A percentile compares a stretch with the other conserved stretches of the same genome.
Evolutionary conservation across 2,888 invertebrate genomes (phyloP).

Genomic region (Anoplius nigerrimus): DNA sequence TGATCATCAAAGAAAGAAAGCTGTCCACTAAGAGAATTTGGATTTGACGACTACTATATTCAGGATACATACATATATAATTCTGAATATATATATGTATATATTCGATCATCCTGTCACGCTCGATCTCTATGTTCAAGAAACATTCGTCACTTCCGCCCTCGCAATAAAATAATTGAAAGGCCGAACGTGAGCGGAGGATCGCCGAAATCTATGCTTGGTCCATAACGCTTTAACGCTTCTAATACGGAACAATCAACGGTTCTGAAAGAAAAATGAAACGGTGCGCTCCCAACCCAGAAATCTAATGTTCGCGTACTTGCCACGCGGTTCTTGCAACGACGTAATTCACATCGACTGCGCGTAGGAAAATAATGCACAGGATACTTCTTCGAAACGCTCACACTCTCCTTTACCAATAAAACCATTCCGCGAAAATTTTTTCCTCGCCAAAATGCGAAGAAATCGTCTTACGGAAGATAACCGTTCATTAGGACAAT

Average conservation of each 20-base stretch:
- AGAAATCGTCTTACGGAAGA: too few relatives aligned
- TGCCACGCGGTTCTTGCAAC: too few relatives aligned
- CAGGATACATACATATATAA: too few relatives aligned
- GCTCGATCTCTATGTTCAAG: conserved; percentile 10
- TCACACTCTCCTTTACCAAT: too few relatives aligned
- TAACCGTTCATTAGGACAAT: too few relatives aligned
- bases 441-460: too few relatives aligned
- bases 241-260: too few relatives aligned
- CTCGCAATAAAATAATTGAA: too few relatives aligned
- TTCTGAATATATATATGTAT: conserved; percentile 14
- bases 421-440: too few relatives aligned
- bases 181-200: background rate
- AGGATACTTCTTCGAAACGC: too few relatives aligned
- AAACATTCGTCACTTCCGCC: background rate
- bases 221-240: background rate
- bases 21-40: conserved; percentile 17
- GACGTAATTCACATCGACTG: too few relatives aligned
- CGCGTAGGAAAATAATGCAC: background rate
- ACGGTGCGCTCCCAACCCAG: background rate
- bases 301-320: background rate
- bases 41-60: background rate
- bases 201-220: background rate
- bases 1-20: conserved; percentile 20
- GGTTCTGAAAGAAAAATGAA: background rate
- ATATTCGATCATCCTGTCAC: conserved; percentile 28